Evolutionary conservation across 2,113 vertebrate genomes (phyloP), one percentile per base, ranked within the genome.

Genomic region (Colistium nudipinnis): DNA sequence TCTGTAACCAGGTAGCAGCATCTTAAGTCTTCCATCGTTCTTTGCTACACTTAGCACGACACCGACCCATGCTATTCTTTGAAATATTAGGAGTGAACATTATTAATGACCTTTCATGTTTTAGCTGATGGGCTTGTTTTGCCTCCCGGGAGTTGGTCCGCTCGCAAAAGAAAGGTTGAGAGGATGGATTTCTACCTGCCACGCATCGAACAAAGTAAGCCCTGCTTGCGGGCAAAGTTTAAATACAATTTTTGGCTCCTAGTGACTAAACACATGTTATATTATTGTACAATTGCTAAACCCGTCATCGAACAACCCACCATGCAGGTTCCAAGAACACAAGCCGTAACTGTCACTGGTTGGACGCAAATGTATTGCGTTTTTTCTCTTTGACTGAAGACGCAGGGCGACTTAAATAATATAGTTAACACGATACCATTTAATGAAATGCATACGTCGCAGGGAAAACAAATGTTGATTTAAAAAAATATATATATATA

Each of bases 1-100:
- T 70, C 2, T 47, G 31, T 4, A 22, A 7, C 7, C 74, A 65
- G 74, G 74, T 82, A 59, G 22, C 16, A 20, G 16, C 19, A 7
- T 1, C 22, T 48, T 9, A 7, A 14, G 13, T 3, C 25, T 19
- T 20, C 19, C 39, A 43, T n/a, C 39, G 39, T 7, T 16, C 7
- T n/a, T 7, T n/a, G 39, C 16, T 33, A 33, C 6, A 48, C 4
- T 25, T 16, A 48, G 24, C 45, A 13, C 7, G 7, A 16, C 48
- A 28, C 25, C 3, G 39, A 12, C 8, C 13, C 36, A 3, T 16
- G 16, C 4, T n/a, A 17, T 16, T 41, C 7, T 9, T 2, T 36
- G 3, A 36, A 36, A 6, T n/a, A 41, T 16, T 6, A 9, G 31
- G 9, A 33, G 31, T 33, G 31, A 6, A 36, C 12, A 36, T 7